Percentiles rank a stretch among this genome's conserved stretches.
Evolutionary conservation across 2,797 vertebrate species (phyloP).

Genomic region (Fistularia commersonii): DNA sequence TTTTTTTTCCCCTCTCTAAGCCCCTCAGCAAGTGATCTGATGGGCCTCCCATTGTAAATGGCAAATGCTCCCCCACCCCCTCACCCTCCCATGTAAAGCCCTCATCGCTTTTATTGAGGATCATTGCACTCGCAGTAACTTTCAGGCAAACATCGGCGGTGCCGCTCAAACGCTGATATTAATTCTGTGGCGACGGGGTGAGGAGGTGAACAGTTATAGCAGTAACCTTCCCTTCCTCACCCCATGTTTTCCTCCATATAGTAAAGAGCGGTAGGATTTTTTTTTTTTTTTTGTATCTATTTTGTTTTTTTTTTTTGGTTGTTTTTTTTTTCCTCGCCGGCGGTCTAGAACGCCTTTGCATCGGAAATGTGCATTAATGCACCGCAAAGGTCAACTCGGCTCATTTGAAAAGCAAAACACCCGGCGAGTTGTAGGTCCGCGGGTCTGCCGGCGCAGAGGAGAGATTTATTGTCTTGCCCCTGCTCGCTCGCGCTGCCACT

Average conservation of each 20-base stretch:
- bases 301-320: not conserved
- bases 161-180: slow-evolving; percentile 63
- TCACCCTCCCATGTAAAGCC: slow-evolving; percentile 50
- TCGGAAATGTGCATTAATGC: slow-evolving; percentile 58
- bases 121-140: slow-evolving; percentile 58
- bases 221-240: slow-evolving; percentile 19
- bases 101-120: slow-evolving; percentile 61
- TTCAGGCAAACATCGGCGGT: slow-evolving; percentile 60
- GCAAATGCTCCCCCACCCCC: slow-evolving; percentile 39
- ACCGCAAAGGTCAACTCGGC: slow-evolving; percentile 57
- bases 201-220: slow-evolving; percentile 67
- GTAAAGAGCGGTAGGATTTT: slow-evolving; percentile 30
- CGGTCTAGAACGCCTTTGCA: slow-evolving; percentile 54
- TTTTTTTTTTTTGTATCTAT: not conserved
- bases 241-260: slow-evolving; percentile 25
- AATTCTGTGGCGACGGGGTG: slow-evolving; percentile 59
- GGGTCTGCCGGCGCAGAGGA: slow-evolving; percentile 50
- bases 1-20: slow-evolving; percentile 9
- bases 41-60: slow-evolving; percentile 55
- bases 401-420: slow-evolving; percentile 67
- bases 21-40: slow-evolving; percentile 40
- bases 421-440: slow-evolving; percentile 42
- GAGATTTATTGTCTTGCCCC: slow-evolving; percentile 67
- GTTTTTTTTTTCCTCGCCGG: slow-evolving; percentile 10
- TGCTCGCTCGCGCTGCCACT: slow-evolving; percentile 43